These are phyloP conservation scores for Lampropteryx suffumata DNA, from an alignment of 2,888 invertebrate species.

Conservation along the genomic window DNA sequence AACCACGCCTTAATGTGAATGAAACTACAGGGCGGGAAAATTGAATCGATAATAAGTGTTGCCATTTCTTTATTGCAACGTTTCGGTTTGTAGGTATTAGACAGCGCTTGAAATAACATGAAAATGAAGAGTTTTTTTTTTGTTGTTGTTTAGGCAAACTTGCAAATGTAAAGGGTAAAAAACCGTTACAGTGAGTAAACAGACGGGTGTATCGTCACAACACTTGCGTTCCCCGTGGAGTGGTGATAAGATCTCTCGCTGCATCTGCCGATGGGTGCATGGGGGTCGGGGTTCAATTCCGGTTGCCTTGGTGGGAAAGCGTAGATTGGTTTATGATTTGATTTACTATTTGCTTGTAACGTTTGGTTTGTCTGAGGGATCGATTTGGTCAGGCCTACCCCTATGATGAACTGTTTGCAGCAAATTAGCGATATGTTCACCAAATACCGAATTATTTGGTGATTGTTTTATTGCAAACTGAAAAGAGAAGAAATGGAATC, in stretches of 20 bases:
- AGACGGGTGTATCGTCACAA: slow-evolving; percentile 65
- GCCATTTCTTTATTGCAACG: slow-evolving; percentile 4
- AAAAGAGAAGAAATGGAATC: too few species aligned
- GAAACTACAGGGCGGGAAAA: slow-evolving; percentile 46
- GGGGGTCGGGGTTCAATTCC: slow-evolving; percentile 71
- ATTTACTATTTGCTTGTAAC: slow-evolving; percentile 49
- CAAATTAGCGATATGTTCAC: too few species aligned
- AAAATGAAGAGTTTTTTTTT: not conserved
- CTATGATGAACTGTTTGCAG: slow-evolving; percentile 6
- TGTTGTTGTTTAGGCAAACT: slow-evolving; percentile 4
- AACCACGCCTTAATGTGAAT: slow-evolving; percentile 68
- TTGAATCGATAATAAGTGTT: slow-evolving; percentile 25
- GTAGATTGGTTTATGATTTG: slow-evolving; percentile 73
- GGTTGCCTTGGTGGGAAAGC: slow-evolving; percentile 73
- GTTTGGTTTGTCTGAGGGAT: slow-evolving; percentile 36
- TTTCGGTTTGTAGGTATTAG: not conserved
- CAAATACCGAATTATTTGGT: too few species aligned
- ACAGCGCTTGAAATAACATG: not conserved
- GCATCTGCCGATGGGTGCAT: slow-evolving; percentile 68
- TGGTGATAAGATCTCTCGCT: slow-evolving; percentile 70
- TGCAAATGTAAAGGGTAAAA: slow-evolving; percentile 44
- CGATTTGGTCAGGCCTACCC: slow-evolving; percentile 24
- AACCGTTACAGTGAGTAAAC: slow-evolving; percentile 74
- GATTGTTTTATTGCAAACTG: too few species aligned
- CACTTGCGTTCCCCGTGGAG: slow-evolving; percentile 70